Evolutionary conservation across 2,888 invertebrate species (phyloP), one percentile per base, ranked within the genome.

Genomic region (Drosophila melanocephala): DNA sequence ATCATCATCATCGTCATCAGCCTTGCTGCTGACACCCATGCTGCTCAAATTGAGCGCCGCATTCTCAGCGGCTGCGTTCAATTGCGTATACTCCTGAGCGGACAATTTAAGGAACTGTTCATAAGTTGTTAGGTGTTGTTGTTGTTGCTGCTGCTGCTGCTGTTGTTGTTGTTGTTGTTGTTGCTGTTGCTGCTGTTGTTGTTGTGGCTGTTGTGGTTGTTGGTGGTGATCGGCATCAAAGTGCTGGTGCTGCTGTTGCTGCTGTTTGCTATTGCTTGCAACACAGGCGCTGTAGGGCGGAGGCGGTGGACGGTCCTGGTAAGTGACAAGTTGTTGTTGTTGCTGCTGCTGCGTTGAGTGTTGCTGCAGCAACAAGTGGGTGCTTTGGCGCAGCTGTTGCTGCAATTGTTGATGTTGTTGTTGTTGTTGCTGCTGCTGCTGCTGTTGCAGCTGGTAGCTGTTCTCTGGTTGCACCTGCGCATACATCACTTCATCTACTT

Each of bases 41-140:
- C 69, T 84, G 76, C 88, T 91, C 39, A 91, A 57, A 75, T 91
- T 92, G 10, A 91, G 72, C 7, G 89, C 91, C 55, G 90, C 79
- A 61, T 64, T 81, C 59, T 85, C 88, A 2, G 90, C 72, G 42
- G 75, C 75, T 5, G 73, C 75, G 50, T 80, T 78, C 16, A 80
- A 63, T 32, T 79, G 74, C 0, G 78, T 84, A 52, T 85, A 90
- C 39, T 91, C 90, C 63, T 88, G 89, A 19, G 84, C 83, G 39
- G 92, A 91, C 19, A 92, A 68, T 64, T 91, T 92, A 4, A 92
- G 77, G 72, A 92, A 92, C 60, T 91, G 91, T 59, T 92, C 92
- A 55, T 90, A 92, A 62, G 84, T 91, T 58, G 62, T 87, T 7
- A 90, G 75, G n/a, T 91, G 91, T 30, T 73, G 77, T 22, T 74